Evolutionary conservation across 2,797 vertebrate species (phyloP).

Genomic region (Tadarida brasiliensis): DNA sequence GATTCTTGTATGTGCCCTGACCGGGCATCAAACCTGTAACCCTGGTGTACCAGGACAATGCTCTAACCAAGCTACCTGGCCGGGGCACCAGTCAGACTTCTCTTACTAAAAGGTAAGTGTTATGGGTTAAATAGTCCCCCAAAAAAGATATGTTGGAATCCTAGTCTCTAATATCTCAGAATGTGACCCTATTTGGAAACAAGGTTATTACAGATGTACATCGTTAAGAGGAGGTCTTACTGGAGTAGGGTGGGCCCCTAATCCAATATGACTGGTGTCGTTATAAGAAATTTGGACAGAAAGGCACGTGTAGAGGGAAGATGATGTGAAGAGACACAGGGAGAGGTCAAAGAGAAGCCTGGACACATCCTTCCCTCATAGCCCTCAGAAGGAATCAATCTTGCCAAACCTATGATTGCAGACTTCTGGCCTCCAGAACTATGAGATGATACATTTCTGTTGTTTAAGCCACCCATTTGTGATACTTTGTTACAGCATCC

Average conservation of each 20-base stretch:
- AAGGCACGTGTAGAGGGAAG: neutral
- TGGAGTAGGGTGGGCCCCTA: neutral
- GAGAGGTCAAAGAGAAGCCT: neutral
- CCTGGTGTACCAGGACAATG: neutral
- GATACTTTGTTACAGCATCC: neutral
- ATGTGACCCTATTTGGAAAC: neutral
- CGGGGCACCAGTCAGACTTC: neutral
- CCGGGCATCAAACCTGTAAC: neutral
- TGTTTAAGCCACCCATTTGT: neutral
- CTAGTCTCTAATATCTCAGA: neutral
- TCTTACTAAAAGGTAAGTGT: constrained; percentile 18
- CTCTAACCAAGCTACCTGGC: neutral
- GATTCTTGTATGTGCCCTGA: no score
- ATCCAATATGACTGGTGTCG: neutral
- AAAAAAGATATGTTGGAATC: neutral
- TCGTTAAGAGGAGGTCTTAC: neutral
- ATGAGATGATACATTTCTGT: neutral
- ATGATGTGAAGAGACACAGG: neutral
- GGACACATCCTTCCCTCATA: neutral
- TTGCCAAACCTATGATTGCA: neutral
- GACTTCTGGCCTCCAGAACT: neutral
- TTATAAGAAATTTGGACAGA: neutral
- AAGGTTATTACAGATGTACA: neutral
- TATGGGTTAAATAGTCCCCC: neutral
- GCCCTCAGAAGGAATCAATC: neutral